Base-by-base conservation (phyloP, 2,888 invertebrate genomes). In the Hoplodrina blanda region DNA sequence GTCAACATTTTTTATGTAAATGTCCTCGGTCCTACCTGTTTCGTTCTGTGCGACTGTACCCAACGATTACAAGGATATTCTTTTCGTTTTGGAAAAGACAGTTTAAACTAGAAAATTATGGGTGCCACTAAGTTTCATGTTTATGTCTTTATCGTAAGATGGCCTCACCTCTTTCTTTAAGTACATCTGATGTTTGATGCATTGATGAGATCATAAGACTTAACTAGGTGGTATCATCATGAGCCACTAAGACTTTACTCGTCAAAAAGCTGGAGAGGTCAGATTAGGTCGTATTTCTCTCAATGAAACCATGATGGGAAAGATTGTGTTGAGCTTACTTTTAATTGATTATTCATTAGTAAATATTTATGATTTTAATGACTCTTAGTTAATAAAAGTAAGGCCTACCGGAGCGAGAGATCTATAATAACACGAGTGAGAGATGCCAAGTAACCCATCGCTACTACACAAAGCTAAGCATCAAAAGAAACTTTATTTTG, bases 1-100 rank as follows among this genome's bases (percentile, higher is more conserved):
- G 84, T 90, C 89, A 87, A 85, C 88, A 85, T 86, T 90, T 88
- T 90, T 91, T 89, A 91, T 90, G 89, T 82, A 88, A 90, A 89
- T 89, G 76, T 83, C 80, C 82, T 82, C 80, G 73, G 80, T 78
- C 54, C 73, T 82, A 83, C 85, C 87, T 85, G 85, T 69, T 73
- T 64, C 69, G 69, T 73, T 71, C 37, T 64, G 44, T 69, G 64
- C 57, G 69, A 73, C 74, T 73, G 73, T 81, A 60, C 73, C 68
- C 56, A 49, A 67, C 62, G 66, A 71, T 80, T 69, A 64, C 64
- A 61, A 53, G 57, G 70, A 71, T 68, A 67, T 65, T 67, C 2
- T 68, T 73, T 78, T n/a, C 19, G 30, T 61, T 71, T 76, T 55
- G 56, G 46, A 62, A 46, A 62, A 64, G 20, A 67, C 20, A 19